phyloP scores from a whole-genome alignment of 2,888 invertebrate species.

The Matsumyia berberina region DNA sequence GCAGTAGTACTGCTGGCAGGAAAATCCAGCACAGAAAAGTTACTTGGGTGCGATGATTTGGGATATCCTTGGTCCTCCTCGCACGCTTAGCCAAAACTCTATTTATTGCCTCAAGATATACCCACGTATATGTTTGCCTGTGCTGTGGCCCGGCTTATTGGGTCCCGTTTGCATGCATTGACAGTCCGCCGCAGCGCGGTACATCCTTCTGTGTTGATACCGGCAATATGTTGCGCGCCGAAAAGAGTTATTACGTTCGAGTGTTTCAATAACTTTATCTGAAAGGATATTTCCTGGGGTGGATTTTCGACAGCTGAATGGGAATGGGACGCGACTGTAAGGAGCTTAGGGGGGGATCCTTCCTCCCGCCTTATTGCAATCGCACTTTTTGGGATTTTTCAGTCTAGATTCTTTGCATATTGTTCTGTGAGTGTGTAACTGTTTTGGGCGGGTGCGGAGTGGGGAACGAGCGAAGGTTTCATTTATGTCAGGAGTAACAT shows the following conservation, averaged over 20 bases:
- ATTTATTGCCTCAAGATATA: slow-evolving; percentile 42
- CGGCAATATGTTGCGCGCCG: slow-evolving; percentile 58
- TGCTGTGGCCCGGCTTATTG: slow-evolving; percentile 15
- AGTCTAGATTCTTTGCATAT: slow-evolving; percentile 31
- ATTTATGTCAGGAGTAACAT: slow-evolving; percentile 61
- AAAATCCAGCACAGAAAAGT: slow-evolving; percentile 6
- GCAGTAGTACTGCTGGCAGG: neutral
- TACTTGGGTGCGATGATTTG: slow-evolving; percentile 44
- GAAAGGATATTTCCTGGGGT: slow-evolving; percentile 34
- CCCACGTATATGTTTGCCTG: slow-evolving; percentile 9
- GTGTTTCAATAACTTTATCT: slow-evolving; percentile 68
- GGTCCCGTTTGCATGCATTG: slow-evolving; percentile 52
- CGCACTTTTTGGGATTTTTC: slow-evolving; percentile 37
- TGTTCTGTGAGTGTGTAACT: neutral
- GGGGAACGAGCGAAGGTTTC: slow-evolving; percentile 20
- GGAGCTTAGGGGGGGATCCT: slow-evolving; percentile 18
- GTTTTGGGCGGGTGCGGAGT: neutral
- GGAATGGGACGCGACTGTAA: slow-evolving; percentile 6
- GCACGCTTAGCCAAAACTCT: slow-evolving; percentile 31
- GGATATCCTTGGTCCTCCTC: slow-evolving; percentile 31
- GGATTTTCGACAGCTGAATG: slow-evolving; percentile 24
- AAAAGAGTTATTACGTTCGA: slow-evolving; percentile 68
- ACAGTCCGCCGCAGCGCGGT: slow-evolving; percentile 54
- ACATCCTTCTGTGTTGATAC: slow-evolving; percentile 42
- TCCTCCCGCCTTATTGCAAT: slow-evolving; percentile 30